Evolutionary conservation across 2,113 vertebrate genomes (phyloP).

Genomic region (Seriola quinqueradiata): DNA sequence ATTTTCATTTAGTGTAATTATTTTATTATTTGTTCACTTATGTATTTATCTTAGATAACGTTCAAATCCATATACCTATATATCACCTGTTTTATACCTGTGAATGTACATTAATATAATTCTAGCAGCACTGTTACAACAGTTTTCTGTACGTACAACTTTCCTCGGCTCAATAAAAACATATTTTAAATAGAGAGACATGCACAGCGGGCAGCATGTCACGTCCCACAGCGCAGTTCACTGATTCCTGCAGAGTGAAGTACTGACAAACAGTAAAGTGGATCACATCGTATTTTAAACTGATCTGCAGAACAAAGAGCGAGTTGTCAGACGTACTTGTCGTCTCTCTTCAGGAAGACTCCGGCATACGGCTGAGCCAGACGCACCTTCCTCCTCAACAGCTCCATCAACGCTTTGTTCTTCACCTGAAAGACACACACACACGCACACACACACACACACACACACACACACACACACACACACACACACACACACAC

Average conservation of each 20-base stretch:
- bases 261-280: too few species aligned
- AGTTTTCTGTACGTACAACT: too few species aligned
- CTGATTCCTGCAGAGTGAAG: too few species aligned
- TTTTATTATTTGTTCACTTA: too few species aligned
- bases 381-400: constrained; percentile 94
- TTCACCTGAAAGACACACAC: constrained; percentile 87
- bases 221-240: neutral
- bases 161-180: too few species aligned
- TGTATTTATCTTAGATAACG: too few species aligned
- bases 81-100: too few species aligned
- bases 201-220: neutral
- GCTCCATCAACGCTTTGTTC: constrained; percentile 93
- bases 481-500: neutral
- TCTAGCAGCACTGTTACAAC: too few species aligned
- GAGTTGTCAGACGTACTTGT: constrained; percentile 84
- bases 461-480: neutral
- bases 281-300: neutral
- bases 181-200: too few species aligned
- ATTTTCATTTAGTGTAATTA: too few species aligned
- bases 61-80: too few species aligned
- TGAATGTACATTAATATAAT: too few species aligned
- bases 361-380: constrained; percentile 97
- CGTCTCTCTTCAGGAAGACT: constrained; percentile 95
- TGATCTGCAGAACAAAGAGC: neutral
- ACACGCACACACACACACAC: neutral